Evolutionary conservation across 2,797 vertebrate genomes (phyloP), one percentile per base, ranked within the genome.

Genomic region (Tamandua tetradactyla): DNA sequence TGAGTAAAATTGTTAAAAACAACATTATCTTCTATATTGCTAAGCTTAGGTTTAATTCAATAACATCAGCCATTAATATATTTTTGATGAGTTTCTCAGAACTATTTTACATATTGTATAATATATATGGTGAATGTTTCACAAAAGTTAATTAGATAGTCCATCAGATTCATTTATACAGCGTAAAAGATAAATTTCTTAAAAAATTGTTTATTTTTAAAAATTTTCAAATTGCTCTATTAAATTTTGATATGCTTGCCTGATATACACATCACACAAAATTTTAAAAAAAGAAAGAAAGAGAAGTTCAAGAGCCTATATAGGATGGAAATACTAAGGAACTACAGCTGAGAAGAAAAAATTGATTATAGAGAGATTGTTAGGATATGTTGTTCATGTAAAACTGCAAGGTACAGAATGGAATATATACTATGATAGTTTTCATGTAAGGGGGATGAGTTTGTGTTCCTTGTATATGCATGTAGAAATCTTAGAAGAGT

Each of bases 181-280:
- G 14, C 64, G 91, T 69, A 89, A 83, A 84, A 93, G 80, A n/a
- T n/a, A n/a, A n/a, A n/a, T n/a, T n/a, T n/a, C n/a, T n/a, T n/a
- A n/a, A n/a, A n/a, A n/a, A n/a, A n/a, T n/a, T n/a, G n/a, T n/a
- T 92, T 82, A 81, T 95, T 94, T 61, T 42, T 93, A 66, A 89
- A n/a, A 47, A 44, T 55, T 83, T 96, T 64, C 57, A 84, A 57
- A 37, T 55, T 47, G 27, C 3, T 17, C 27, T 74, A 89, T 93
- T 76, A 89, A 87, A 69, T 5, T 87, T 84, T 90, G n/a, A 47
- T 71, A 71, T 68, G 62, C 57, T 89, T 75, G 17, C 52, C 69
- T 84, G 75, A 75, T 80, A 88, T 64, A 94, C 11, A 40, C 20
- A 79, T 74, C 44, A 27, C 32, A 35, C 40, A 55, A 25, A 78